These are phyloP conservation scores for Papilio helenus DNA, from an alignment of 1,140 invertebrate genomes.

Conservation along the genomic window DNA sequence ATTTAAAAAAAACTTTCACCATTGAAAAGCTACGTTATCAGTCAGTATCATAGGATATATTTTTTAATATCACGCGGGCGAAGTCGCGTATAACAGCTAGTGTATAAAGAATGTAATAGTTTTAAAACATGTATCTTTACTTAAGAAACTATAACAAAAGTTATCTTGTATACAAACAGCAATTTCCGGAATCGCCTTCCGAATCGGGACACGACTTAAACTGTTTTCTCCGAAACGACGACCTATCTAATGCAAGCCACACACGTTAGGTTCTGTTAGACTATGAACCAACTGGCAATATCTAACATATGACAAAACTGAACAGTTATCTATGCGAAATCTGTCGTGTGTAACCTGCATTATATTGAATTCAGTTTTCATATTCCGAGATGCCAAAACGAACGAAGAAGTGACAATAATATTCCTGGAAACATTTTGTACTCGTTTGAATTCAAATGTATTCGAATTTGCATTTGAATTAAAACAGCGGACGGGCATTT, in stretches of 20 bases:
- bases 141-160: background rate
- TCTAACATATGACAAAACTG: no score
- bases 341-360: no score
- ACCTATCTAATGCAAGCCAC: background rate
- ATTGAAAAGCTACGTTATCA: no score
- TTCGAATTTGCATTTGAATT: slow-evolving; percentile 62
- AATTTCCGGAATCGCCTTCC: background rate
- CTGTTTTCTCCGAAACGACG: background rate
- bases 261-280: no score
- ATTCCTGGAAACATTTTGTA: slow-evolving; percentile 51
- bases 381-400: background rate
- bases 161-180: background rate
- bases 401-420: slow-evolving; percentile 46
- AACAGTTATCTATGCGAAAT: no score
- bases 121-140: background rate
- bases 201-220: background rate
- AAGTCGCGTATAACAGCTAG: no score
- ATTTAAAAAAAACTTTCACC: no score
- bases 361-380: slow-evolving; percentile 8
- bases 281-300: no score
- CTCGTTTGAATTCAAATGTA: slow-evolving; percentile 55
- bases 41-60: no score
- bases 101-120: no score
- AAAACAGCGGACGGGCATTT: slow-evolving; percentile 44
- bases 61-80: no score